Conservation (phyloP, 1,140 invertebrate species). For the Micrasema minimum region DNA sequence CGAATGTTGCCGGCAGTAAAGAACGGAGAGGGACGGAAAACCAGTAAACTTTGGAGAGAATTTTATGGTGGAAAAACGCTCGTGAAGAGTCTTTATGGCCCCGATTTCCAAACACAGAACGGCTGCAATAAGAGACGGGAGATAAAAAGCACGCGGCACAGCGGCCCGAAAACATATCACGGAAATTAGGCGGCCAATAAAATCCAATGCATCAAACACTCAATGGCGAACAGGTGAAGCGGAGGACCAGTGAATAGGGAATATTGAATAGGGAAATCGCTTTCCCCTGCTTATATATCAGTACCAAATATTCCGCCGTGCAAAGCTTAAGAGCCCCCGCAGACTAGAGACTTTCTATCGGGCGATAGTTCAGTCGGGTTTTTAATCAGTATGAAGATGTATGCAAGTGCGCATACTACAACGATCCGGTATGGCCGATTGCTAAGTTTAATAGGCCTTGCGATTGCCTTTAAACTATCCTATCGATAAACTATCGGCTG, state of each 20-base stretch:
- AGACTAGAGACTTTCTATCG: too few species aligned
- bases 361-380: too few species aligned
- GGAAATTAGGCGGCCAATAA: conserved; percentile 31
- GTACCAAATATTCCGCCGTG: too few species aligned
- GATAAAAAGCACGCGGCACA: conserved; percentile 22
- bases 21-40: not conserved
- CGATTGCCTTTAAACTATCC: too few species aligned
- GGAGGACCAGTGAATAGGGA: not conserved
- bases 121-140: conserved; percentile 11
- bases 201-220: conserved; percentile 25
- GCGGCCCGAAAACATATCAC: conserved; percentile 11
- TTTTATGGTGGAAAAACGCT: conserved; percentile 18
- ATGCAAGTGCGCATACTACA: too few species aligned
- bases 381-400: too few species aligned
- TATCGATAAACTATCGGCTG: too few species aligned
- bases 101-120: conserved; percentile 23
- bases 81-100: conserved; percentile 21
- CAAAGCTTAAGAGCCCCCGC: too few species aligned
- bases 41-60: conserved; percentile 2
- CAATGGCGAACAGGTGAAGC: conserved; percentile 22
- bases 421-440: too few species aligned
- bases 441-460: too few species aligned
- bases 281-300: too few species aligned
- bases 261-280: conserved; percentile 3
- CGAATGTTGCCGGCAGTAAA: not conserved